Evolutionary conservation across 2,113 vertebrate species (phyloP), one percentile per base, ranked within the genome.

Genomic region (Brachypodius melanocephalos): DNA sequence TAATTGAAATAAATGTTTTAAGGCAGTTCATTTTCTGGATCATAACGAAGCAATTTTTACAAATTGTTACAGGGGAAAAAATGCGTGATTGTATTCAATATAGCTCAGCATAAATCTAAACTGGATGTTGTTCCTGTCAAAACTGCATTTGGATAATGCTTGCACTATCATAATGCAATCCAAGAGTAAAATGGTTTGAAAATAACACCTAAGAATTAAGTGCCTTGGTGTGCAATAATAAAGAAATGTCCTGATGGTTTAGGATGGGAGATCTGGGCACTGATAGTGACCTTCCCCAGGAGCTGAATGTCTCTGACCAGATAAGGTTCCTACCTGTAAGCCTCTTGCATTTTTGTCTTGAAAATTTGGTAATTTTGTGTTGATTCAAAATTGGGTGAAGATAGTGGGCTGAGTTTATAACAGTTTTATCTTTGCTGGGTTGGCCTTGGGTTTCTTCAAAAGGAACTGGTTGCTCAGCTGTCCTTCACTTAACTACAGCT

Each of bases 1-100:
- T 25, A 78, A 88, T 83, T 94, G 65, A 88, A 94, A 85, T 48
- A 42, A 88, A 71, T 77, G 57, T 46, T 92, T 55, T 51, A 61
- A 86, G n/a, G 82, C 62, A 32, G 67, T 59, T 91, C 52, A 76
- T 86, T 94, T 94, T 77, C 93, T 90, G 72, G 51, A 80, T 89
- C 31, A 4, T 46, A 95, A 77, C 51, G 40, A 63, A 45, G 36
- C 46, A 62, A 62, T 95, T 80, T 74, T 86, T 46, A 85, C 16
- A n/a, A 34, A 72, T 29, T 61, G 6, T 54, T 65, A 22, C 12
- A 29, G 65, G 20, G 14, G 8, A 68, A 58, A 57, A 73, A 54
- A 10, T 2, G 19, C 40, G 5, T 17, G 10, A 34, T 54, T 61
- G 49, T 49, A 34, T 91, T 93, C 32, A 18, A 21, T 81, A 5